Conservation (phyloP, 2,888 invertebrate species). For the Pelosia muscerda region DNA sequence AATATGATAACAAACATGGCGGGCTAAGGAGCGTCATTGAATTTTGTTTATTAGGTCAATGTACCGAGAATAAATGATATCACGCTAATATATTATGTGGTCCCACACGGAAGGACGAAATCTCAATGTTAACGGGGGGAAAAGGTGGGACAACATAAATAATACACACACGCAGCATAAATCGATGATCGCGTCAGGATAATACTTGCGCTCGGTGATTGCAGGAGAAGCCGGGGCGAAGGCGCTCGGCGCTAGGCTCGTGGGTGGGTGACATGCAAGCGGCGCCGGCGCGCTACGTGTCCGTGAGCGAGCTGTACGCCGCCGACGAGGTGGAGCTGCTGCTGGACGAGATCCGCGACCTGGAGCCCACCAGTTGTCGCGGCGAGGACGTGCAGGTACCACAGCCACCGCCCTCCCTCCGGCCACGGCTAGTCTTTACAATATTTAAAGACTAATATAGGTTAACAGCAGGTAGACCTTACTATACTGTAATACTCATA, state of each 20-base stretch:
- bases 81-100: conserved; percentile 67
- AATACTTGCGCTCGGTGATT: conserved; percentile 47
- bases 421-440: no score
- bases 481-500: neutral
- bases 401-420: no score
- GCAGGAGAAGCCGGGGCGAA: conserved; percentile 72
- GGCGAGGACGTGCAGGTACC: conserved; percentile 81
- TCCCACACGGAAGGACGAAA: conserved; percentile 57
- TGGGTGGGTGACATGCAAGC: conserved; percentile 82
- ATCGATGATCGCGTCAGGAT: conserved; percentile 14
- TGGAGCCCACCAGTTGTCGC: conserved; percentile 85
- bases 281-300: conserved; percentile 85
- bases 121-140: conserved; percentile 68
- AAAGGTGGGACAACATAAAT: conserved; percentile 56
- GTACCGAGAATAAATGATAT: conserved; percentile 43
- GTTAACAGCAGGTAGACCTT: no score
- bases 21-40: conserved; percentile 69
- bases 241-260: conserved; percentile 72
- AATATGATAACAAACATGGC: conserved; percentile 83
- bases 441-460: no score
- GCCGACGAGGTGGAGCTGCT: conserved; percentile 86
- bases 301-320: conserved; percentile 85
- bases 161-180: neutral
- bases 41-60: conserved; percentile 70
- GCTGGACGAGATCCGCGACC: conserved; percentile 84